Percentiles rank a stretch among this genome's conserved stretches.
These are phyloP conservation scores for Sphinx pinastri DNA, from an alignment of 2,888 invertebrate species.

Conservation along the genomic window DNA sequence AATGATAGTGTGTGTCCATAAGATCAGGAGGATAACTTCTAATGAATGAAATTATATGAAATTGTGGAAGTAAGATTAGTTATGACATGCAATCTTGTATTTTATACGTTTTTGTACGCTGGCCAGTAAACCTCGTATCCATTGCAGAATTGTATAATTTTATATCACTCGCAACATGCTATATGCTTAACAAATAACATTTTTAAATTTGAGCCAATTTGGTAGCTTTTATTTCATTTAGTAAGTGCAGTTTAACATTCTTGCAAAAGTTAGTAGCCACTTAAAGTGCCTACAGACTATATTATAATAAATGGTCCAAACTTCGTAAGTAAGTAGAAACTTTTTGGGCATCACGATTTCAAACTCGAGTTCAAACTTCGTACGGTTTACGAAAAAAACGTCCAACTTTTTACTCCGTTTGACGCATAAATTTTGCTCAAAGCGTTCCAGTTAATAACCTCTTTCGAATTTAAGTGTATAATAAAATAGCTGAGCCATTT, in stretches of 20 bases:
- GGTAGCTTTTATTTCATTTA: background rate
- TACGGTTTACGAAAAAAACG: conserved; percentile 16
- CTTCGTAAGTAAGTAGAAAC: conserved; percentile 4
- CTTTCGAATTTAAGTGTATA: conserved; percentile 18
- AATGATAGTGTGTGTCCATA: background rate
- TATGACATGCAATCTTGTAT: conserved; percentile 6
- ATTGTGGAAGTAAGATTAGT: conserved; percentile 1
- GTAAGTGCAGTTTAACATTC: background rate
- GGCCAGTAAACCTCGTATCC: too few relatives aligned
- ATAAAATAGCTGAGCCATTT: conserved; percentile 20
- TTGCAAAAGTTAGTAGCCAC: background rate
- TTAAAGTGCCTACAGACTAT: background rate
- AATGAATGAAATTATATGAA: conserved; percentile 6
- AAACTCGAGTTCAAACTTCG: conserved; percentile 4
- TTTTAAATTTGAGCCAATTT: too few relatives aligned
- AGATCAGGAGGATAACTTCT: background rate
- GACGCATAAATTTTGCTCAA: conserved; percentile 23
- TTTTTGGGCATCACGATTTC: conserved; percentile 17
- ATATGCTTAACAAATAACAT: too few relatives aligned
- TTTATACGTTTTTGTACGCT: background rate
- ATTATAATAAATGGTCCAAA: conserved; percentile 11
- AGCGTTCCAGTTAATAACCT: conserved; percentile 20
- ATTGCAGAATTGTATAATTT: background rate
- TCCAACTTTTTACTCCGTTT: conserved; percentile 19
- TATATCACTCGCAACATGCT: too few relatives aligned